Evolutionary conservation across 2,888 invertebrate species (phyloP), one percentile per base, ranked within the genome.

Genomic region (Proisotoma minuta): DNA sequence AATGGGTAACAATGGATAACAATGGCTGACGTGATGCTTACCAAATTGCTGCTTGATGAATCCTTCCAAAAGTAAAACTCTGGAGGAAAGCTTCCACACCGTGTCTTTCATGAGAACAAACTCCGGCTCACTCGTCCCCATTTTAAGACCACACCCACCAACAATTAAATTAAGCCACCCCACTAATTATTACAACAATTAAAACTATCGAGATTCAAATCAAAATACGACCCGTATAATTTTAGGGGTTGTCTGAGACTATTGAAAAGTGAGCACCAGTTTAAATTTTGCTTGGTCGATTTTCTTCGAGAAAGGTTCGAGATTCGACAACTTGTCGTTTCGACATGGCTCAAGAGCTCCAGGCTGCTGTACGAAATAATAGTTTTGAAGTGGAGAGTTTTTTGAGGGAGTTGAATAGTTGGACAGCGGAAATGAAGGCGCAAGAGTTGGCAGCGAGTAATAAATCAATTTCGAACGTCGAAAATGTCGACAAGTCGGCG

Each of bases 361-460:
- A 43, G 18, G 10, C 5, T 5, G 18, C 5, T 5, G 20, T 87
- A 62, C 82, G 83, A 71, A 84, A 89, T 74, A 90, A 89, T 79
- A 83, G 84, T 26, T 82, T 84, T 69, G 87, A 87, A 75, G 78
- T 89, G 58, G 82, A 85, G 74, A 83, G 81, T 69, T 89, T 84
- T 78, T 80, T 86, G 77, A 82, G 84, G 71, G 90, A 89, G 76
- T 79, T 91, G 75, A 83, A 85, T 77, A 82, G 81, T 76, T 87
- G 87, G 86, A 86, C 87, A 74, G 78, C 81, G 56, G 84, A 87
- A 77, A 87, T 88, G 85, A 87, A 85, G 79, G 80, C 82, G 68
- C 87, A 86, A 79, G 87, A 89, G 56, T 27, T 70, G 47, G 63
- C 65, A 12, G 63, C 57, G 12, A 61, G 63, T 1, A 47, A 51